Percentiles rank a stretch among this genome's conserved stretches.
Evolutionary conservation across 2,888 invertebrate species (phyloP).

Genomic region (Norana najaformis): DNA sequence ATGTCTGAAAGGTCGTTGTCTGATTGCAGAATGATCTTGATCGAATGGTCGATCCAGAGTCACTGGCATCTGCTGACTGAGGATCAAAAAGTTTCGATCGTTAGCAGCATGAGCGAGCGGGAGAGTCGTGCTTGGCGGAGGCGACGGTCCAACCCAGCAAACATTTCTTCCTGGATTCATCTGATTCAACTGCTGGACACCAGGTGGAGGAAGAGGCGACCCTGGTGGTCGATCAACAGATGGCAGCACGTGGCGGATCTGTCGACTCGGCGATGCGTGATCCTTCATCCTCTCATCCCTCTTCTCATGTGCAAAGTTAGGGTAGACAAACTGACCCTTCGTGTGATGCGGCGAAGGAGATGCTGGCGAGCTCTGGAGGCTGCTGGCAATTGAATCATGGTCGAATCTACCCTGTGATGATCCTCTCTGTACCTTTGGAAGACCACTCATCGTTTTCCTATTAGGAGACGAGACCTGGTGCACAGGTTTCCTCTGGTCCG

Average conservation of each 20-base stretch:
- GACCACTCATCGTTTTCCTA: not conserved
- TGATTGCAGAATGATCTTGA: not conserved
- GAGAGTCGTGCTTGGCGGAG: not conserved
- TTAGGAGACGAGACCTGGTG: not conserved
- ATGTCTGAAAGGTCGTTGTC: not conserved
- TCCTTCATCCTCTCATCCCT: not conserved
- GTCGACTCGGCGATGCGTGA: not conserved
- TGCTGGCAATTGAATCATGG: not conserved
- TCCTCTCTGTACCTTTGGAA: conserved; percentile 7
- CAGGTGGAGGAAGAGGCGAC: not conserved
- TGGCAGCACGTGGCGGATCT: not conserved
- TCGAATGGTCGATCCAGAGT: not conserved
- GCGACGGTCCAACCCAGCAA: not conserved
- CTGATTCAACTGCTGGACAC: conserved; percentile 1
- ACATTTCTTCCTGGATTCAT: not conserved
- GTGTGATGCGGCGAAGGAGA: not conserved
- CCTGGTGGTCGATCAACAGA: not conserved
- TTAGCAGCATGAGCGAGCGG: not conserved
- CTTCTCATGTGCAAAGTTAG: not conserved
- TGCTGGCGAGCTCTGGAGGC: not conserved
- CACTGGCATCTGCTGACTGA: not conserved
- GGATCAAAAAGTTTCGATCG: not conserved
- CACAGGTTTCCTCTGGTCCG: not conserved
- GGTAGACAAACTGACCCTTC: not conserved
- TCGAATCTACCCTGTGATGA: not conserved